phyloP scores from a whole-genome alignment of 2,888 invertebrate species.

The Drosophila falleni region DNA sequence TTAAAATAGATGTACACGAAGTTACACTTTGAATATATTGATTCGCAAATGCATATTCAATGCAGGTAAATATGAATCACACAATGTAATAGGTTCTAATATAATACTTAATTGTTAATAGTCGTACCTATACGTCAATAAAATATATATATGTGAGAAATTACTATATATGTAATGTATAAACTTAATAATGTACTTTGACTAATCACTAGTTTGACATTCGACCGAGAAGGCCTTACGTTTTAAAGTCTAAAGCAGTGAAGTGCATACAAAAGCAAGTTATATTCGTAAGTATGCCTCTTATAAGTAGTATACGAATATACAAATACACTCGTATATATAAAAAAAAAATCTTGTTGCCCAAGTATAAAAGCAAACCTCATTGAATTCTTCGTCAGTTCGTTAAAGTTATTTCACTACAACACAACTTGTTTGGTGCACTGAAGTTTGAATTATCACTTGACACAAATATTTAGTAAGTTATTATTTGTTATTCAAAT shows the following conservation, averaged over 20 bases:
- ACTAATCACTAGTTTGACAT: constrained; percentile 76
- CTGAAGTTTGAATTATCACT: constrained; percentile 30
- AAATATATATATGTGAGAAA: constrained; percentile 36
- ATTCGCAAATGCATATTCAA: not conserved
- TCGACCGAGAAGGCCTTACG: constrained; percentile 71
- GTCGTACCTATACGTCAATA: constrained; percentile 27
- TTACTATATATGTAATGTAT: constrained; percentile 49
- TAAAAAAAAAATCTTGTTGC: constrained; percentile 9
- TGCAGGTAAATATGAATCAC: constrained; percentile 9
- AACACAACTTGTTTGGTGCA: constrained; percentile 60
- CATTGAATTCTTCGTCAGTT: constrained; percentile 69
- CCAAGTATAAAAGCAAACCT: constrained; percentile 71
- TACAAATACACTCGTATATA: constrained; percentile 18
- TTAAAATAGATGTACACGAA: constrained; percentile 5
- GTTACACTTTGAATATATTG: constrained; percentile 2
- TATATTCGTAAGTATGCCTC: constrained; percentile 31
- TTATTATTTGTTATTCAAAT: constrained; percentile 29
- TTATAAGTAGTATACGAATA: constrained; percentile 16
- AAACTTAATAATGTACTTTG: constrained; percentile 70
- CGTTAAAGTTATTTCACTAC: constrained; percentile 61
- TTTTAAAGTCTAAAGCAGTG: constrained; percentile 71
- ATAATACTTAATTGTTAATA: constrained; percentile 33
- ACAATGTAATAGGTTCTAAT: constrained; percentile 19
- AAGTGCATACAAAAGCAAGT: constrained; percentile 48
- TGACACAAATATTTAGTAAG: constrained; percentile 42